Conservation (phyloP, 2,113 vertebrate species). For the Phrynosoma blainvillii region DNA sequence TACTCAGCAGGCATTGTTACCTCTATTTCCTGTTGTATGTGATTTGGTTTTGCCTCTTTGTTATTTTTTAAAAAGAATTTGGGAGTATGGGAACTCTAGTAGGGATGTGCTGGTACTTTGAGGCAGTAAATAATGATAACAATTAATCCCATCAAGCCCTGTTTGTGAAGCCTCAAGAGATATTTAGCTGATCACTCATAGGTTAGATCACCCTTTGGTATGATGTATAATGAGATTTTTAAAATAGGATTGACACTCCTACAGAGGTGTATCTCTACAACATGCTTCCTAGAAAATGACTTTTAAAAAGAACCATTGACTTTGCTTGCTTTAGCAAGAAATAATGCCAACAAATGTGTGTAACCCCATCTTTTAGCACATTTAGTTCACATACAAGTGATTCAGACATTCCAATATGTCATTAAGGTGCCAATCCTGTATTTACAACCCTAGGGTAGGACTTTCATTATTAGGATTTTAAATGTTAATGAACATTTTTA, state of each 20-base stretch:
- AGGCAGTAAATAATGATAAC: not conserved
- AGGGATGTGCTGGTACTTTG: not conserved
- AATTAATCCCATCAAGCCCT: not conserved
- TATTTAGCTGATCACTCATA: not conserved
- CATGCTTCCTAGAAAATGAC: not conserved
- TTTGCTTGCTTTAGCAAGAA: not conserved
- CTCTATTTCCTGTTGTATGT: not conserved
- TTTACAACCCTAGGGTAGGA: not conserved
- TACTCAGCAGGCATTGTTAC: not conserved
- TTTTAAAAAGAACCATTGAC: not conserved
- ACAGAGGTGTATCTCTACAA: not conserved
- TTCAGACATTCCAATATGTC: not conserved
- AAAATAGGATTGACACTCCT: not conserved
- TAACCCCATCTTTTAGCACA: not conserved
- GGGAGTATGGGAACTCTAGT: not conserved
- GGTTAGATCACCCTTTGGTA: not conserved
- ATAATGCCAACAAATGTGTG: no score
- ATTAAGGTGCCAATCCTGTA: not conserved
- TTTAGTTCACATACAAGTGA: not conserved
- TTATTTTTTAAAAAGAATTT: not conserved
- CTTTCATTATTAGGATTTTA: not conserved
- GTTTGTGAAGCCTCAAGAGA: not conserved
- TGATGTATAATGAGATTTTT: not conserved
- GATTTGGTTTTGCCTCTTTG: not conserved
- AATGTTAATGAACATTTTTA: no score